Percentiles rank a stretch among this genome's conserved stretches.
These are phyloP conservation scores for Ametastegia equiseti DNA, from an alignment of 2,888 invertebrate species.

Conservation along the genomic window DNA sequence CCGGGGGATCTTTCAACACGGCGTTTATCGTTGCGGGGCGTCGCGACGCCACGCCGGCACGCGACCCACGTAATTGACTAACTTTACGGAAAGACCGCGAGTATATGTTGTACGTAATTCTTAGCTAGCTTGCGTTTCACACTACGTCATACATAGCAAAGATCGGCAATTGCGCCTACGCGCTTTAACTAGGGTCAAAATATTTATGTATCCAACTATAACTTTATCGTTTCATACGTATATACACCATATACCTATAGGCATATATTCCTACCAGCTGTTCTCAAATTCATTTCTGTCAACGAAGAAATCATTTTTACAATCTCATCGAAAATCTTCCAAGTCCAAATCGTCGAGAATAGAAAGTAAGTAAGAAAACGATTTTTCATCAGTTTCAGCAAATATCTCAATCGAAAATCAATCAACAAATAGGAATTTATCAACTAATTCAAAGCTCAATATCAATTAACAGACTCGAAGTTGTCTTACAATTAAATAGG, in stretches of 20 bases:
- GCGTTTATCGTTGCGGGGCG: conserved; percentile 33
- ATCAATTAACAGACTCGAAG: too few species aligned
- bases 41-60: conserved; percentile 25
- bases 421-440: too few species aligned
- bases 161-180: background rate
- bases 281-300: background rate
- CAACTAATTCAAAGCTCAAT: too few species aligned
- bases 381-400: background rate
- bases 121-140: conserved; percentile 23
- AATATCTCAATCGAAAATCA: too few species aligned
- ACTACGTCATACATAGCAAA: background rate
- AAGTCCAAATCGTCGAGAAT: background rate
- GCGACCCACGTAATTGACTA: conserved; percentile 44
- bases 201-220: background rate
- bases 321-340: background rate
- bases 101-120: conserved; percentile 7
- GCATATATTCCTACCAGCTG: background rate
- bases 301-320: background rate
- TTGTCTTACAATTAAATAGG: too few species aligned
- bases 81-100: conserved; percentile 26
- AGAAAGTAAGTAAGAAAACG: background rate
- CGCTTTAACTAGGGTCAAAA: background rate
- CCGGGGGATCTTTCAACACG: conserved; percentile 25
- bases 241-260: background rate
- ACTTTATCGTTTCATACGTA: conserved; percentile 1